Evolutionary conservation across 1,140 invertebrate genomes (phyloP), one percentile per base, ranked within the genome.

Genomic region (Cephus cinctus): DNA sequence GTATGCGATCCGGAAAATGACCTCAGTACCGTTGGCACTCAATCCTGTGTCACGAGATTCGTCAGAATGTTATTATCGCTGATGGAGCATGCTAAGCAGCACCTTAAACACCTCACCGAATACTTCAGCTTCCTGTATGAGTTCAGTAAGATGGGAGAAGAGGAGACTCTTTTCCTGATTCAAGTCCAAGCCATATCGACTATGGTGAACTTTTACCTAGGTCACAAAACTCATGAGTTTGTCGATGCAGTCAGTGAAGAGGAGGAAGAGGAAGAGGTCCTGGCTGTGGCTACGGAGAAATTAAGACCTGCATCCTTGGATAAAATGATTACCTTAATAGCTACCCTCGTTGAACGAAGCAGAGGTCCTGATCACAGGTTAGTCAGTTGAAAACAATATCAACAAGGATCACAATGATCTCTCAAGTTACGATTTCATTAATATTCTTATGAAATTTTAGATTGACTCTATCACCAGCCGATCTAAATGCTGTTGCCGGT

Each of bases 71-170:
- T 96, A 25, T 77, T 96, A n/a, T 86, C 87, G 12, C 80, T 96
- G 80, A 86, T 95, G 83, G 92, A 95, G 61, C 90, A 90, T 67
- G 91, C 91, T 4, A 89, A 92, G 57, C 84, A 88, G 11, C 89
- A 92, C 67, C 69, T 92, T 32, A 87, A 91, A 53, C 89, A 96
- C 69, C 76, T 97, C 31, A 91, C 90, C 3, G 94, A 96, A 66
- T 96, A 94, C 66, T 96, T 96, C 72, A 86, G 86, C 9, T 86
- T 96, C 61, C 75, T 97, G 41, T 88, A 92, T 61, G 94, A 96
- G 69, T 96, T 96, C 71, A 91, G 92, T 56, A 91, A 94, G 69
- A 92, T 96, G 88, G 94, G 94, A 1, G 92, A 95, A 47, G 91
- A 94, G 55, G 94, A 97, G 67, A 87, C 88, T 16, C 80, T 88